Base-by-base conservation (phyloP, 2,888 invertebrate genomes). In the Tachina grossa region DNA sequence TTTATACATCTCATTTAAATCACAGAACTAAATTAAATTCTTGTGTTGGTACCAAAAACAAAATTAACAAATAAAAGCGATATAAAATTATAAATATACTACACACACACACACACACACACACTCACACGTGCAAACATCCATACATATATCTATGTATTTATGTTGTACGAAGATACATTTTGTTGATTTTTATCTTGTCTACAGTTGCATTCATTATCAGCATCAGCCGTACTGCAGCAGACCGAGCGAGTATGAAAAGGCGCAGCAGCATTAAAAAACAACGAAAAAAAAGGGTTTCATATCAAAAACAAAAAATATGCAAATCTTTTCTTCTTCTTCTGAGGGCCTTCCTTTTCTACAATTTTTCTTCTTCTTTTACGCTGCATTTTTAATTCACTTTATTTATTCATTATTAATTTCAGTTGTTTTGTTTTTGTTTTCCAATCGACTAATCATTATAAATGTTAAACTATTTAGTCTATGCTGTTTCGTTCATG, bases 121-220 rank as follows among this genome's bases (percentile, higher is more conserved):
- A 57, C 16, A 57, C 19, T 14, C 31, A 55, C 4, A 66, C 9
- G 31, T 31, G 1, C 31, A 39, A n/a, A 49, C 31, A 39, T 13
- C 8, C n/a, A 53, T 4, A 31, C 22, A 22, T 2, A 22, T 22
- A 22, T 22, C 1, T 43, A n/a, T 8, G 9, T 3, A 61, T 43
- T 16, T 9, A n/a, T 8, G 9, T 16, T 9, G 16, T 6, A 66
- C 31, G 22, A 14, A 19, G 47, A 45, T 51, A 19, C 11, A 13
- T 63, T 43, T 66, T 75, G 57, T 69, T 78, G 85, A 85, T 85
- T 75, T 79, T 85, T 82, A 85, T 85, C 85, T 85, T 75, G 78
- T 51, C 82, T 75, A 75, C 82, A 75, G 82, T 85, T 85, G 85
- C 82, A 85, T 82, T 79, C 82, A 85, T 82, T 79, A 82, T 85